phyloP scores from a whole-genome alignment of 2,888 invertebrate species.

The Timandra comae region DNA sequence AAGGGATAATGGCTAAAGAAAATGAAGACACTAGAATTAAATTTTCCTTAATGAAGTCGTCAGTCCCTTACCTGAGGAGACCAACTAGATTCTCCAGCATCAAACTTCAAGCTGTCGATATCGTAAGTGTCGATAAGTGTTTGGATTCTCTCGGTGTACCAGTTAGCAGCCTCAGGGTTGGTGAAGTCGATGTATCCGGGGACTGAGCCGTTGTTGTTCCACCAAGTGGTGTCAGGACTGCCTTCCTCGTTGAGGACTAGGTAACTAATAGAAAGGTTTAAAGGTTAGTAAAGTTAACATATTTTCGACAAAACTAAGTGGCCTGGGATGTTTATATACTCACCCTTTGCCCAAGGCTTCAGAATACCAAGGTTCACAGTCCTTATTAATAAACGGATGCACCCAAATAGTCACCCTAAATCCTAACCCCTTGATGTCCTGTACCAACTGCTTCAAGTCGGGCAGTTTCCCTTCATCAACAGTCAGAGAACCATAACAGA shows the following conservation, averaged over 20 bases:
- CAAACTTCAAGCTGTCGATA: conserved; percentile 87
- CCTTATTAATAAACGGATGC: conserved; percentile 89
- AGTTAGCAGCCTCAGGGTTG: conserved; percentile 79
- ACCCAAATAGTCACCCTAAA: conserved; percentile 89
- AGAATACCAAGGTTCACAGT: conserved; percentile 79
- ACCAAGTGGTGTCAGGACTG: conserved; percentile 68
- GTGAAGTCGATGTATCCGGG: conserved; percentile 84
- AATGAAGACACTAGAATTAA: too few relatives aligned
- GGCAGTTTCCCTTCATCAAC: conserved; percentile 84
- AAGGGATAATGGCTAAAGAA: too few relatives aligned
- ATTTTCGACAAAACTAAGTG: too few relatives aligned
- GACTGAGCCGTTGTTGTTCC: conserved; percentile 70
- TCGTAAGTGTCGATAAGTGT: conserved; percentile 77
- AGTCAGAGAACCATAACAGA: conserved; percentile 87
- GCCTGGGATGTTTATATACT: conserved; percentile 21
- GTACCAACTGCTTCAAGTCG: conserved; percentile 78
- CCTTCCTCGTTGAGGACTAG: conserved; percentile 71
- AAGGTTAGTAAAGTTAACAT: neutral
- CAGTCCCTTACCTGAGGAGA: conserved; percentile 72
- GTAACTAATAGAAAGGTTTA: conserved; percentile 43
- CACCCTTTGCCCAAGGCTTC: conserved; percentile 77
- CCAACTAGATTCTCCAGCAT: conserved; percentile 87
- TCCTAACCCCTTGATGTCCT: conserved; percentile 78
- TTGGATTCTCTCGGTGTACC: conserved; percentile 73
- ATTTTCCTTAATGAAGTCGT: too few relatives aligned